Evolutionary conservation across 2,797 vertebrate genomes (phyloP).

Genomic region (Menidia menidia): DNA sequence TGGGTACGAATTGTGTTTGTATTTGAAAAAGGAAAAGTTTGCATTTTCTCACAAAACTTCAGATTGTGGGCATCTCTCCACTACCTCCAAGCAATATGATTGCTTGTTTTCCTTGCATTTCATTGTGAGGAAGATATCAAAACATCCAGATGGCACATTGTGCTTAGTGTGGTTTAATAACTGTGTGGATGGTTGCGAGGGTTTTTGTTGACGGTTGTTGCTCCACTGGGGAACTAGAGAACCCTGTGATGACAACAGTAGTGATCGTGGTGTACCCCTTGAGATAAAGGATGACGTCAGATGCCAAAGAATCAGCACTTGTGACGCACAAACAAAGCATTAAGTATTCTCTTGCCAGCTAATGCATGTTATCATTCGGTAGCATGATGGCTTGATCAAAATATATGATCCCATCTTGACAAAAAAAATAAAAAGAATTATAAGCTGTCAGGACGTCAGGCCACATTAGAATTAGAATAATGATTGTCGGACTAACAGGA

Average conservation of each 20-base stretch:
- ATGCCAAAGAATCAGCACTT: conserved; percentile 39
- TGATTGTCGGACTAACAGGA: conserved; percentile 80
- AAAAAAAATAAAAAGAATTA: conserved; percentile 64
- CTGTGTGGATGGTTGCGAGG: conserved; percentile 35
- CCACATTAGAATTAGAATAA: conserved; percentile 77
- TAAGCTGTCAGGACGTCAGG: conserved; percentile 77
- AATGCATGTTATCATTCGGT: conserved; percentile 42
- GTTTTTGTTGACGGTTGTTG: conserved; percentile 34
- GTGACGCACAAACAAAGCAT: conserved; percentile 12
- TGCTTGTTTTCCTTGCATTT: conserved; percentile 53
- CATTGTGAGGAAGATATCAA: conserved; percentile 49
- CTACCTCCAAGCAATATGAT: conserved; percentile 26
- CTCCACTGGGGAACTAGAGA: conserved; percentile 60
- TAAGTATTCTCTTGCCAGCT: conserved; percentile 26
- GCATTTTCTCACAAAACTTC: conserved; percentile 21
- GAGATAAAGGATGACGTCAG: conserved; percentile 50
- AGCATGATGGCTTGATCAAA: conserved; percentile 50
- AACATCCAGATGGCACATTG: conserved; percentile 61
- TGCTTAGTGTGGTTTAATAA: conserved; percentile 64
- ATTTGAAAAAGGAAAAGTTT: conserved; percentile 17
- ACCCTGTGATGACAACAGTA: conserved; percentile 65
- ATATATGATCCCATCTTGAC: conserved; percentile 68
- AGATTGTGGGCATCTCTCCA: conserved; percentile 12
- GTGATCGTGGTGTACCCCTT: conserved; percentile 44
- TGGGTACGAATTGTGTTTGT: conserved; percentile 37